Evolutionary conservation across 2,888 invertebrate species (phyloP), one percentile per base, ranked within the genome.

Genomic region (Myopa tessellatipennis): DNA sequence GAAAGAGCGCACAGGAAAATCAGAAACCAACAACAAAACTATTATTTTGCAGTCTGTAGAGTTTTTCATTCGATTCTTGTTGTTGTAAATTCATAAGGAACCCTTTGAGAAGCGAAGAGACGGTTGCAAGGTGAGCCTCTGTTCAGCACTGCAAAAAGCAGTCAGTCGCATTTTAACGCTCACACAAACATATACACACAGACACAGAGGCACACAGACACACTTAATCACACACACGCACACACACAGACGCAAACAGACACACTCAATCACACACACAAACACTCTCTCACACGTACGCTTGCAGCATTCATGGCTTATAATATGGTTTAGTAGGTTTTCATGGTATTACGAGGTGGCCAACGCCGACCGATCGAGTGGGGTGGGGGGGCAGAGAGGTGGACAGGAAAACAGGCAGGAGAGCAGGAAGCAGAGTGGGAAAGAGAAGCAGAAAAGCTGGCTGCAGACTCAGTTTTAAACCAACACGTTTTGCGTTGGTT

Each of bases 261-360:
- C 63, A 18, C 0, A 45, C 4, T 6, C 8, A 34, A 36, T 65
- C 40, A 52, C 52, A 73, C 60, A 63, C 69, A n/a, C 14, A 58
- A 65, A 12, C 71, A 12, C 38, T 18, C 61, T 40, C 61, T 26
- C 61, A 12, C 26, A 63, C 61, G 61, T 34, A 36, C 36, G 55
- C 61, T 60, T 40, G 18, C 72, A 72, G 58, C 60, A 73, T 50
- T 74, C 74, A 74, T 63, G 50, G 45, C n/a, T 74, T 71, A 58
- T 73, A 80, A 81, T 80, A 78, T 81, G 79, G 80, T 81, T 81
- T 81, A 80, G 80, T 81, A 80, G 81, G 80, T 80, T 81, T 81
- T 79, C 78, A 78, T 80, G 77, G 77, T 79, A 79, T 75, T 75
- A 75, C 60, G 45, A n/a, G 75, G 75, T 52, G 50, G 58, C 36